These are phyloP conservation scores for Desmophyllum pertusum DNA, from an alignment of 92 coral and sea anemone genomes.

Conservation along the genomic window DNA sequence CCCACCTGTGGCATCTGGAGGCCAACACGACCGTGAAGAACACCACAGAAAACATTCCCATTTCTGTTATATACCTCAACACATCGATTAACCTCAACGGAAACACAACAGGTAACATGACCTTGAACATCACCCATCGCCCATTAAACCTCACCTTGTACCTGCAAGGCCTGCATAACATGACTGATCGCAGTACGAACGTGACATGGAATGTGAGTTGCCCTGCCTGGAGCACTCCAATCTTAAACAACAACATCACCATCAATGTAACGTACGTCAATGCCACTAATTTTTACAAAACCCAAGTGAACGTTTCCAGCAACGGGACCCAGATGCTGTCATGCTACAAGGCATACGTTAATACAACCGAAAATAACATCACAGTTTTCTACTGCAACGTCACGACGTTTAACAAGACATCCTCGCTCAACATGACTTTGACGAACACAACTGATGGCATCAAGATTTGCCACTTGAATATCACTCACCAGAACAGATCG, in stretches of 20 bases:
- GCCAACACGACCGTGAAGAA: conserved; percentile 44
- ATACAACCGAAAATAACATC: conserved; percentile 41
- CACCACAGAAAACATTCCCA: conserved; percentile 40
- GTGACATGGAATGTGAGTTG: conserved; percentile 55
- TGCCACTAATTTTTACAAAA: conserved; percentile 39
- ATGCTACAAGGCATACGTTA: conserved; percentile 32
- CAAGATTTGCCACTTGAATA: conserved; percentile 51
- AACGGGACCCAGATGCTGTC: conserved; percentile 58
- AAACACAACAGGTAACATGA: conserved; percentile 51
- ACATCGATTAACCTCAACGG: conserved; percentile 44
- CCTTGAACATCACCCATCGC: conserved; percentile 59
- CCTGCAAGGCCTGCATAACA: conserved; percentile 56
- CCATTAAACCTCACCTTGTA: conserved; percentile 62
- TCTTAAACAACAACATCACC: conserved; percentile 61
- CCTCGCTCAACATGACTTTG: conserved; percentile 55
- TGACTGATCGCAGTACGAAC: conserved; percentile 49
- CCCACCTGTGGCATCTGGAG: conserved; percentile 36
- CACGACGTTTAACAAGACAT: conserved; percentile 55
- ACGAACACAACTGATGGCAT: conserved; percentile 31
- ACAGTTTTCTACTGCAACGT: conserved; percentile 47
- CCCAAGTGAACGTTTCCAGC: conserved; percentile 42
- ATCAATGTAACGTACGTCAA: conserved; percentile 62
- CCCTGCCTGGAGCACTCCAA: conserved; percentile 46
- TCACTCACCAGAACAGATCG: conserved; percentile 65
- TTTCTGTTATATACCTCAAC: conserved; percentile 58